phyloP scores from a whole-genome alignment of 2,797 vertebrate species.

The Anabacerthia variegaticeps region DNA sequence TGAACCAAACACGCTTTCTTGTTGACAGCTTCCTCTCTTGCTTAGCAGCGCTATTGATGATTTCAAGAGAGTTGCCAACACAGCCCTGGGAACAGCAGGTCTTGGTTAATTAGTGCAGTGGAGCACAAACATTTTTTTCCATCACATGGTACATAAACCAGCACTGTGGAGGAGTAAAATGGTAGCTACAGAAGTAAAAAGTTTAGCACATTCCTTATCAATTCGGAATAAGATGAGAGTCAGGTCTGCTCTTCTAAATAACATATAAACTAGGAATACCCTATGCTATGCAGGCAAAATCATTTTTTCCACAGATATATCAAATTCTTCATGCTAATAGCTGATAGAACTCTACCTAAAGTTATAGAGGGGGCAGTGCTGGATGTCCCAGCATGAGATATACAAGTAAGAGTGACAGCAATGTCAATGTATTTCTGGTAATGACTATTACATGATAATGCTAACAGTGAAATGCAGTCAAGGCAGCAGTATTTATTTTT shows the following conservation, averaged over 20 bases:
- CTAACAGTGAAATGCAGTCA: not conserved
- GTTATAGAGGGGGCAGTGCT: not conserved
- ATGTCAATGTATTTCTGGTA: not conserved
- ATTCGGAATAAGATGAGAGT: not conserved
- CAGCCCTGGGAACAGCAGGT: constrained; percentile 21
- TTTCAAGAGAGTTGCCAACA: constrained; percentile 48
- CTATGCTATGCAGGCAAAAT: not conserved
- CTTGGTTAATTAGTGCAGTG: constrained; percentile 57
- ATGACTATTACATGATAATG: not conserved
- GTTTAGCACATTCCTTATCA: not conserved
- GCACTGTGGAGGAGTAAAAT: not conserved
- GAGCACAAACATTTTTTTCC: constrained; percentile 51
- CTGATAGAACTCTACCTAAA: not conserved
- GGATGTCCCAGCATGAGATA: not conserved
- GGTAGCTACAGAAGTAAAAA: not conserved
- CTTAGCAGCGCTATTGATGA: constrained; percentile 19
- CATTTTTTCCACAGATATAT: not conserved
- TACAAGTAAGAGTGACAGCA: not conserved
- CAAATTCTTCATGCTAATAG: not conserved
- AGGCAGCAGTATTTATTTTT: not conserved
- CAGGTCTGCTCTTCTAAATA: not conserved
- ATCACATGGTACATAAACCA: constrained; percentile 6
- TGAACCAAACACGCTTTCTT: not conserved
- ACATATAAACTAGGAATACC: not conserved
- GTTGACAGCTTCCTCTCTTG: constrained; percentile 19